Conservation (phyloP, 2,113 vertebrate species). For the Alexandromys fortis region DNA sequence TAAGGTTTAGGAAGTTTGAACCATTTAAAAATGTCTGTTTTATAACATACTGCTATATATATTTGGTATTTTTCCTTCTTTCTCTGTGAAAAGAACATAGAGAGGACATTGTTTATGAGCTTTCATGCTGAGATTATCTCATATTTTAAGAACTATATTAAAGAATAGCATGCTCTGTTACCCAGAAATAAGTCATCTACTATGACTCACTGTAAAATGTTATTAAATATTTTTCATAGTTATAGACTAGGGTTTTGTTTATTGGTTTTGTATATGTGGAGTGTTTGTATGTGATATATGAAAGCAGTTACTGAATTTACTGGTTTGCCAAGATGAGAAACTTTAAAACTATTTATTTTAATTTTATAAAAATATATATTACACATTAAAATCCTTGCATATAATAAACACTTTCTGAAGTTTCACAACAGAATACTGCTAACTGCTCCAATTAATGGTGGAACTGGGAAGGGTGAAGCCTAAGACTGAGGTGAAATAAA, state of each 20-base stretch:
- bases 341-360: background rate
- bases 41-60: background rate
- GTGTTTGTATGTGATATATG: background rate
- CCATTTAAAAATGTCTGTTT: background rate
- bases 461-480: background rate
- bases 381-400: background rate
- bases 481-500: background rate
- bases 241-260: background rate
- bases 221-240: slow-evolving; percentile 37
- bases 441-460: background rate
- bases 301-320: slow-evolving; percentile 1
- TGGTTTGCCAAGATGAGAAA: slow-evolving; percentile 23
- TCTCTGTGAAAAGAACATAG: background rate
- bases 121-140: background rate
- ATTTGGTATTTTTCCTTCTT: background rate
- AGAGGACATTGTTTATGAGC: background rate
- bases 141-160: slow-evolving; percentile 14
- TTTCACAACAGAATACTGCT: background rate
- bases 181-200: slow-evolving; percentile 54
- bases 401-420: background rate
- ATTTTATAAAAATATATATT: background rate
- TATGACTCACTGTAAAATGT: background rate
- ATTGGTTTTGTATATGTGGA: background rate
- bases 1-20: background rate
- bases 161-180: slow-evolving; percentile 51